A percentile compares a stretch with the other conserved stretches of the same genome.
phyloP scores from a whole-genome alignment of 2,113 vertebrate genomes.

The Fukomys damarensis region DNA sequence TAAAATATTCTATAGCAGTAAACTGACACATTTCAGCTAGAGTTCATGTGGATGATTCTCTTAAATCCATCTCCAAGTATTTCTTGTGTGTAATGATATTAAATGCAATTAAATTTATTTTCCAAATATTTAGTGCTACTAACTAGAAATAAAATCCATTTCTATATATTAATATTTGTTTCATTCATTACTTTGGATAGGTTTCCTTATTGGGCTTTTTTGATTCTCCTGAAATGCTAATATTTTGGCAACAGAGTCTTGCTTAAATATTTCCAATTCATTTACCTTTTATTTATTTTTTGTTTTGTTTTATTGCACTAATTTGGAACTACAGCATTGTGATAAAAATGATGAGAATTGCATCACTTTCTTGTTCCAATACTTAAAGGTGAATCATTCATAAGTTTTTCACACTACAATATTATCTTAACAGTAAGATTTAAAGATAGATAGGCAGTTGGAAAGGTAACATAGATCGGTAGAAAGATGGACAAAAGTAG shows the following conservation, averaged over 20 bases:
- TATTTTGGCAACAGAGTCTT: neutral
- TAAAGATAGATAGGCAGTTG: neutral
- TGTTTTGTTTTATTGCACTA: neutral
- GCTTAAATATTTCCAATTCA: neutral
- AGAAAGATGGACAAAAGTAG: neutral
- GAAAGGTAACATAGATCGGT: neutral
- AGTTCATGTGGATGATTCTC: neutral
- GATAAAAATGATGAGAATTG: neutral
- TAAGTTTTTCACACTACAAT: neutral
- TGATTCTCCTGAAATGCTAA: neutral
- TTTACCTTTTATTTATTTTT: neutral
- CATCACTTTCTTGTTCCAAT: neutral
- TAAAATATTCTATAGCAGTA: neutral
- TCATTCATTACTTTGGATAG: neutral
- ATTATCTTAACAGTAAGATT: neutral
- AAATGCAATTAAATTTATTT: neutral
- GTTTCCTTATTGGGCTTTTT: neutral
- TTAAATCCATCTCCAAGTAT: neutral
- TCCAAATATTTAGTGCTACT: neutral
- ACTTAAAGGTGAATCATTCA: neutral
- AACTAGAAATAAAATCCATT: neutral
- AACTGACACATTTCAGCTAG: neutral
- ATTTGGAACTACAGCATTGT: neutral
- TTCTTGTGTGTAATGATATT: neutral
- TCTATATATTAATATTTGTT: neutral